phyloP scores from a whole-genome alignment of 2,888 invertebrate species.

The Nemurella pictetii region DNA sequence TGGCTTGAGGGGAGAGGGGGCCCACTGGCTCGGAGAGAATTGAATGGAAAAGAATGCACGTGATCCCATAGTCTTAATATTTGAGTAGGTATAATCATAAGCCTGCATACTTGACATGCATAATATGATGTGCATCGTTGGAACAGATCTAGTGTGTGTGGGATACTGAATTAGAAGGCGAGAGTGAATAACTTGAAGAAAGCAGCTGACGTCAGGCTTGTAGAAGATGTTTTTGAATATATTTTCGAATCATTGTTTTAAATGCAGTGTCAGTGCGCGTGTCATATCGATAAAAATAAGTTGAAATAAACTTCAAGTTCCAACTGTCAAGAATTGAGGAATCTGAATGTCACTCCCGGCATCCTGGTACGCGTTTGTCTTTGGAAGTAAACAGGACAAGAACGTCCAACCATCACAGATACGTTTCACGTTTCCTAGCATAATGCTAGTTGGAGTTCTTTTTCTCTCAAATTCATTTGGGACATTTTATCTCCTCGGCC shows the following conservation, averaged over 20 bases:
- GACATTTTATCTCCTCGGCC: too few relatives aligned
- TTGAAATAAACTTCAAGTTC: too few relatives aligned
- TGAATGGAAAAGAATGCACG: conserved; percentile 4
- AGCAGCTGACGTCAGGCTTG: background rate
- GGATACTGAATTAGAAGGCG: background rate
- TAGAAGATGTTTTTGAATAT: background rate
- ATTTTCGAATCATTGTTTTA: background rate
- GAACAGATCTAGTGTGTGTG: background rate
- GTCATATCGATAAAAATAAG: too few relatives aligned
- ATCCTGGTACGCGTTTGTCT: too few relatives aligned
- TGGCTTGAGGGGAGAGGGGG: conserved; percentile 8
- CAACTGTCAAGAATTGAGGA: too few relatives aligned
- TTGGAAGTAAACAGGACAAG: too few relatives aligned
- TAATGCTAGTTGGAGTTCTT: too few relatives aligned
- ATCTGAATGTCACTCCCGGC: too few relatives aligned
- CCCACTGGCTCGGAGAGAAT: background rate
- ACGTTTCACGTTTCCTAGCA: too few relatives aligned
- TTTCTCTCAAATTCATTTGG: too few relatives aligned
- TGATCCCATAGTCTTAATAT: background rate
- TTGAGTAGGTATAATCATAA: conserved; percentile 7
- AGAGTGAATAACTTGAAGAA: background rate
- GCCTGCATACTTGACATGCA: conserved; percentile 4
- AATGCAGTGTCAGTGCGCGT: too few relatives aligned
- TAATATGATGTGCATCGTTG: background rate
- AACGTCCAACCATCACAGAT: too few relatives aligned